Evolutionary conservation across 2,888 invertebrate species (phyloP), one percentile per base, ranked within the genome.

Genomic region (Drosophila trichaetosa): DNA sequence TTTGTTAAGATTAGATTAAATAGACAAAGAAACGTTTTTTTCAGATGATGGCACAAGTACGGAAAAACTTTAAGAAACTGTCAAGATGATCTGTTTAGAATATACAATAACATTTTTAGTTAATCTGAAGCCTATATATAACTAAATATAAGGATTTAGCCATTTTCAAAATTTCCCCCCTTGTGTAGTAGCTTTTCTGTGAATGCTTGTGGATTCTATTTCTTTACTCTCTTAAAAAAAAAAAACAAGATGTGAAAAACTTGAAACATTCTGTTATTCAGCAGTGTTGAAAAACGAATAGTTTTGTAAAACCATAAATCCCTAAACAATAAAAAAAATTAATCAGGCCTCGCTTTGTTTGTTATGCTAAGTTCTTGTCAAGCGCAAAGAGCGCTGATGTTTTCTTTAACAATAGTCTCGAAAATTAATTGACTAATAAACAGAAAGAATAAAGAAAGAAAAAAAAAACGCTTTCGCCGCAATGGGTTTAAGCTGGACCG

Each of bases 381-480:
- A 21, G 11, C 29, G 10, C 13, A 42, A 46, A 33, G 33, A 67
- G n/a, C 42, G 3, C 7, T 27, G 27, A 18, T 31, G 18, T 13
- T 31, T 46, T 40, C 16, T 18, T 36, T 27, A 21, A 56, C 61
- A 72, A 65, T 56, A 21, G 33, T 8, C 40, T 11, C 40, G 34
- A 56, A 59, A 46, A 72, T 51, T 72, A 40, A 57, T 46, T 46
- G 21, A 21, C 21, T 46, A 46, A 46, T 21, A 46, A 46, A 13
- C 46, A 21, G 11, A 46, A 21, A 46, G 1, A 16, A 16, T 1
- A 33, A 36, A 6, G 29, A 24, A 27, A 42, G 24, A 36, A 29
- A 24, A 27, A 60, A 52, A 38, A 42, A 53, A n/a, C 42, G 57
- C 76, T 73, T 75, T 73, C 69, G 62, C 58, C 38, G 31, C 53